These are phyloP conservation scores for Antheraea yamamai DNA, from an alignment of 2,888 invertebrate species.

Conservation along the genomic window DNA sequence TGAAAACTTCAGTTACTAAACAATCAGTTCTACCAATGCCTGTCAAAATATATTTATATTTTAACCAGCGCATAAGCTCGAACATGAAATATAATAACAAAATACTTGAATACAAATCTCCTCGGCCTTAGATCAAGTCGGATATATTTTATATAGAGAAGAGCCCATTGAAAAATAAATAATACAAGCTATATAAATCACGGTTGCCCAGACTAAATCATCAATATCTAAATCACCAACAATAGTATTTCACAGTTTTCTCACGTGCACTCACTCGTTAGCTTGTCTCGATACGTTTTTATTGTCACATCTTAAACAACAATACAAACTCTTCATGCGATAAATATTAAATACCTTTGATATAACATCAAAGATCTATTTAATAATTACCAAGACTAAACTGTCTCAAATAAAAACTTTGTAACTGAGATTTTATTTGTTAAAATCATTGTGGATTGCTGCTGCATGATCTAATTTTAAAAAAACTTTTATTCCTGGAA, in stretches of 20 bases:
- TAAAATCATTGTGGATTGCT: not conserved
- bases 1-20: constrained; percentile 31
- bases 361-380: not conserved
- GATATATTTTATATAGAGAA: too few relatives aligned
- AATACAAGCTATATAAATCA: not conserved
- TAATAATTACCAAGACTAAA: not conserved
- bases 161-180: too few relatives aligned
- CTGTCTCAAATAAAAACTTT: not conserved
- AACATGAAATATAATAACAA: too few relatives aligned
- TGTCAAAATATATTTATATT: not conserved
- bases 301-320: too few relatives aligned
- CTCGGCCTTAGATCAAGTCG: too few relatives aligned
- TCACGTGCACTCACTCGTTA: not conserved
- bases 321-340: not conserved
- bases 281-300: not conserved
- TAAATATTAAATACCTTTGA: constrained; percentile 2
- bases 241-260: not conserved
- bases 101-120: too few relatives aligned
- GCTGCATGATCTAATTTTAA: constrained; percentile 56
- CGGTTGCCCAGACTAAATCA: not conserved
- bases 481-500: constrained; percentile 61
- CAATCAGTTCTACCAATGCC: constrained; percentile 2
- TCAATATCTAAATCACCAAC: not conserved
- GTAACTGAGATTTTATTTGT: not conserved
- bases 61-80: too few relatives aligned